phyloP scores from a whole-genome alignment of 2,888 invertebrate genomes.

The Acleris literana region DNA sequence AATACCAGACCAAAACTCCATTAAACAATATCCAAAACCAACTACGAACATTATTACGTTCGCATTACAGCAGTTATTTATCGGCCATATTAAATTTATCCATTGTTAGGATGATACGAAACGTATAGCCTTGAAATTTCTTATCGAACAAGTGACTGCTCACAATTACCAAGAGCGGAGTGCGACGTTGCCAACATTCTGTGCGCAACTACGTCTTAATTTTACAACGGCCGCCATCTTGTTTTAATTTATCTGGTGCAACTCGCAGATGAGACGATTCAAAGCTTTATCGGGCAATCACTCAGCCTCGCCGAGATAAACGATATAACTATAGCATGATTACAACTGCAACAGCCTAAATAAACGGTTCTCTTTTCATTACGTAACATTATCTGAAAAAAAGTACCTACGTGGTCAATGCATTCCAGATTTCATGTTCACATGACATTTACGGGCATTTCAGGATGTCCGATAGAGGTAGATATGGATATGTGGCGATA shows the following conservation, averaged over 20 bases:
- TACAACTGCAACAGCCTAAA: constrained; percentile 47
- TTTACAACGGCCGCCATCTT: constrained; percentile 75
- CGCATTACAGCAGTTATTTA: constrained; percentile 44
- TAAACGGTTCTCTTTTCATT: constrained; percentile 30
- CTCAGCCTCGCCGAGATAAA: constrained; percentile 15
- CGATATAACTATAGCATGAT: constrained; percentile 19
- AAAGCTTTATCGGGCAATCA: constrained; percentile 25
- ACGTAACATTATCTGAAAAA: constrained; percentile 50
- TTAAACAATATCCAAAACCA: constrained; percentile 19
- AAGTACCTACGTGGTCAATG: constrained; percentile 47
- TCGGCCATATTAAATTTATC: constrained; percentile 57
- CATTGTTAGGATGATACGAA: constrained; percentile 73
- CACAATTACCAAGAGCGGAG: constrained; percentile 53
- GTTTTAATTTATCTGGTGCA: constrained; percentile 68
- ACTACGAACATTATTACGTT: constrained; percentile 37
- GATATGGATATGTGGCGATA: constrained; percentile 60
- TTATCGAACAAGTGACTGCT: constrained; percentile 77
- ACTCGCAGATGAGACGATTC: constrained; percentile 49
- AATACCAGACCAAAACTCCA: neutral
- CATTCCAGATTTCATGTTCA: constrained; percentile 54
- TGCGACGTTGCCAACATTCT: constrained; percentile 79
- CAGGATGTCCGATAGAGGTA: constrained; percentile 50
- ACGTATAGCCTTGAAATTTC: constrained; percentile 78
- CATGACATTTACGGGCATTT: constrained; percentile 46
- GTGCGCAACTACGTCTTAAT: constrained; percentile 75